Evolutionary conservation across 2,888 invertebrate genomes (phyloP), one percentile per base, ranked within the genome.

Genomic region (Macaria notata): DNA sequence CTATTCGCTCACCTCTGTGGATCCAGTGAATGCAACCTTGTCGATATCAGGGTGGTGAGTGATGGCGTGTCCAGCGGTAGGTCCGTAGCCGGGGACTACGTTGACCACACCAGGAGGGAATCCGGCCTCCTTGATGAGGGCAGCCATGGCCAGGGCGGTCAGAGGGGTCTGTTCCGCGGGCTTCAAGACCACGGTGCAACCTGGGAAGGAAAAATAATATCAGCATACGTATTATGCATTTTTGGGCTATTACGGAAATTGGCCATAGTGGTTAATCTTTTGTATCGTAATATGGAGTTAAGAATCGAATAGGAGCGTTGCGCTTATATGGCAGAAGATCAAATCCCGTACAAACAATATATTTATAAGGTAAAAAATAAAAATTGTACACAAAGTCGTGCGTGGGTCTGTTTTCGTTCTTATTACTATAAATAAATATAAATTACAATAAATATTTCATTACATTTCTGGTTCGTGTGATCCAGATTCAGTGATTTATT

Each of bases 81-180:
- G 94, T 0, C 97, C 98, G 80, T 93, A 97, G 0, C 98, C 98
- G 42, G 97, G 95, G 6, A 98, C 92, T 8, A 98, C 93, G 83
- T 98, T 98, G 3, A 98, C 80, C 0, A 98, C 98, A 33, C 98
- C 98, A 47, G 95, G 92, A 0, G 98, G 98, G 78, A 98, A 95
- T 7, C 98, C 98, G 56, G 97, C 98, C 91, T 98, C 96, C 75
- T 95, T 96, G n/a, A 92, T 84, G 56, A 99, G 88, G 58, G 96
- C 94, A 1, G 97, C 98, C 7, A 98, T 86, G 72, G 97, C 96
- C 7, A 98, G 87, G 0, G 98, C 97, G 0, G 98, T 96, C 31
- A 98, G 90, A 0, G 97, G 96, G 0, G 98, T 99, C 85, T 98
- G 98, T 79, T 99, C 98, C 0, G 98, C 98, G 0, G 98, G 96